Base-by-base conservation (phyloP, 2,797 vertebrate species). In the Alauda arvensis region DNA sequence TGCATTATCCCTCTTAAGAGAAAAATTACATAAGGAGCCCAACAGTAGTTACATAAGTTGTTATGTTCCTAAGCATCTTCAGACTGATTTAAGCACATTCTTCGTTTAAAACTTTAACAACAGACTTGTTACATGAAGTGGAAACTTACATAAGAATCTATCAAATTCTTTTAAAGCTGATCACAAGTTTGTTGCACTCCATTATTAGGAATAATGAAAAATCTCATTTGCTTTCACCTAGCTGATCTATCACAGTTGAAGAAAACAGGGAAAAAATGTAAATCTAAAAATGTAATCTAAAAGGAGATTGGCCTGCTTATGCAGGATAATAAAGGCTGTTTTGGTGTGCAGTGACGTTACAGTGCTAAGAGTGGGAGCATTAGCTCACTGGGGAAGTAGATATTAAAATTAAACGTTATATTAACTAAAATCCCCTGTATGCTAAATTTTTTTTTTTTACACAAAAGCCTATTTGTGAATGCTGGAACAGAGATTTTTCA, bases 201-300 rank as follows among this genome's bases (percentile, higher is more conserved):
- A 61, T 92, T 95, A 87, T 82, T 82, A 88, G 26, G 40, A 93
- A 79, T 37, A 92, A 84, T 88, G 33, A 92, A 92, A 94, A 92
- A 86, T 84, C 63, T 93, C 12, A 31, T 72, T 91, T 85, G 18
- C 7, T 87, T 85, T 93, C 67, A 65, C 60, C 43, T 85, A 61
- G 57, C 45, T 69, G 52, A 89, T 83, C 48, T 79, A 88, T 67
- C 53, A 76, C 42, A 85, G 56, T 16, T 63, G 46, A 78, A 88
- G 23, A 88, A 93, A 90, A 78, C 0, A 8, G 11, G 15, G 8
- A 53, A 91, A 14, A 18, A 56, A 88, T 33, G 8, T 90, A 92
- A 92, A 90, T 85, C 49, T 93, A 87, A 95, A 92, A 79, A 89
- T 70, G 39, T 90, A 92, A 93, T 93, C 75, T 93, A 85, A 83